Conservation (phyloP, 2,888 invertebrate species). For the Lysandra coridon region DNA sequence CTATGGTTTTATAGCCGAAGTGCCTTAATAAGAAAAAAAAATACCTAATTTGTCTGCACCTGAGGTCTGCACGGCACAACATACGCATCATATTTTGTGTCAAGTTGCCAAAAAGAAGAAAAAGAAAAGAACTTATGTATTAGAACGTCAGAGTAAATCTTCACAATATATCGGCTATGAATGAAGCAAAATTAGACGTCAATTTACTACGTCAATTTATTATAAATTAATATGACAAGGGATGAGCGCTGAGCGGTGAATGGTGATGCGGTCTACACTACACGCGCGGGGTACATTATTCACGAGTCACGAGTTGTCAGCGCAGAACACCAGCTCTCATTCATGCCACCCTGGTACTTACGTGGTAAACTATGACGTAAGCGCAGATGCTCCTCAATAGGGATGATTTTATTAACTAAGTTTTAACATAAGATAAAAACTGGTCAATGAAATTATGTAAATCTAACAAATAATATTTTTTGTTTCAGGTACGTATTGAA, state of each 20-base stretch:
- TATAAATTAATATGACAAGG: constrained; percentile 62
- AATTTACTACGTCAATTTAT: constrained; percentile 46
- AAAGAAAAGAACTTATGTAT: too few relatives aligned
- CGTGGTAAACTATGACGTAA: constrained; percentile 27
- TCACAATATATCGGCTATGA: neutral
- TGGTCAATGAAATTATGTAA: too few relatives aligned
- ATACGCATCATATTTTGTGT: too few relatives aligned
- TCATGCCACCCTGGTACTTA: constrained; percentile 16
- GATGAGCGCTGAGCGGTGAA: constrained; percentile 44
- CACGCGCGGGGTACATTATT: constrained; percentile 53
- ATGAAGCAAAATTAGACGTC: constrained; percentile 41
- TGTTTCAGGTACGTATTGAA: constrained; percentile 33
- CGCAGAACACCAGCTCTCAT: constrained; percentile 29
- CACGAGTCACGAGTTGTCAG: constrained; percentile 49
- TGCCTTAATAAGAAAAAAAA: too few relatives aligned
- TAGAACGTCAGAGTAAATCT: neutral
- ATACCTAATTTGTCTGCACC: too few relatives aligned
- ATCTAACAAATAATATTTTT: neutral
- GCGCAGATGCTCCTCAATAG: neutral
- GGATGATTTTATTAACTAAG: neutral
- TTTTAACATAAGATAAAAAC: too few relatives aligned
- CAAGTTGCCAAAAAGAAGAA: too few relatives aligned
- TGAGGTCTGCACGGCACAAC: too few relatives aligned
- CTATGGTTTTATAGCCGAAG: too few relatives aligned
- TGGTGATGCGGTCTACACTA: constrained; percentile 48